These are phyloP conservation scores for Micromys minutus DNA, from an alignment of 2,113 vertebrate species.

Conservation along the genomic window DNA sequence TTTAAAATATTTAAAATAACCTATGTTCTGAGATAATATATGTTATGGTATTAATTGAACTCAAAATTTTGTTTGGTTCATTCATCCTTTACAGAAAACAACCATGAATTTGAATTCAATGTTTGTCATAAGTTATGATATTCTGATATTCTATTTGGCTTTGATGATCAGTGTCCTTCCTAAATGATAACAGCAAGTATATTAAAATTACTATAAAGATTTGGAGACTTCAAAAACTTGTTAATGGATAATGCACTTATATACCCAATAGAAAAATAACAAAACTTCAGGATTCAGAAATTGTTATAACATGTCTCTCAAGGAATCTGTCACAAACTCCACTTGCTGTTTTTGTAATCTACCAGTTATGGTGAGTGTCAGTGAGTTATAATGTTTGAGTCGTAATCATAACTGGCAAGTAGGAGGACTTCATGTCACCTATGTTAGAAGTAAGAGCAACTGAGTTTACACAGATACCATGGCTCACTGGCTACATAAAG, in stretches of 20 bases:
- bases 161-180: background rate
- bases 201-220: background rate
- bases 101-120: conserved; percentile 14
- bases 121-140: background rate
- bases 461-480: background rate
- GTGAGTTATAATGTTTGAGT: conserved; percentile 18
- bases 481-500: background rate
- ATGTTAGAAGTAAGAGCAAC: background rate
- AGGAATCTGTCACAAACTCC: background rate
- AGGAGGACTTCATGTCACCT: background rate
- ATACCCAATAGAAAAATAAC: background rate
- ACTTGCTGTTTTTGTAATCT: background rate
- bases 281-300: background rate
- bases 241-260: background rate
- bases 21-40: background rate
- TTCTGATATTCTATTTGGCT: background rate
- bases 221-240: background rate
- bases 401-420: background rate
- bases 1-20: background rate
- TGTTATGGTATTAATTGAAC: background rate
- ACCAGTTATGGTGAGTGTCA: background rate
- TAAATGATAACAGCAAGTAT: background rate
- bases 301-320: background rate
- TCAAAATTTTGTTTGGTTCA: background rate
- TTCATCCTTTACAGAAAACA: background rate